Evolutionary conservation across 2,888 invertebrate genomes (phyloP).

Genomic region (Celastrina argiolus): DNA sequence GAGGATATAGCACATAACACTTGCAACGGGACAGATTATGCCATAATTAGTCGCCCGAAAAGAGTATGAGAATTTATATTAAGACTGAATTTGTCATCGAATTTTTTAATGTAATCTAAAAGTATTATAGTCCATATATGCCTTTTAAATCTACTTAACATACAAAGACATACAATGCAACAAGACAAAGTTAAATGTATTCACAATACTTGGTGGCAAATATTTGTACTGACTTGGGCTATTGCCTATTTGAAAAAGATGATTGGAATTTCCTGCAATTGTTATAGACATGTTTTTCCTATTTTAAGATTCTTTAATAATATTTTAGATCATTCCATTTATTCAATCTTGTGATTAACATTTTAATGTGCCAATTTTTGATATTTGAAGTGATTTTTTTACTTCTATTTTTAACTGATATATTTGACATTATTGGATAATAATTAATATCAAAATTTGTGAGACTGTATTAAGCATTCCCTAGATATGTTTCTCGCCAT

Average conservation of each 20-base stretch:
- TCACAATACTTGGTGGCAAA: not conserved
- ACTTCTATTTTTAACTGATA: not conserved
- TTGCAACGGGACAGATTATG: slow-evolving; percentile 88
- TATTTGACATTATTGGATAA: slow-evolving; percentile 13
- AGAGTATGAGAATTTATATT: slow-evolving; percentile 70
- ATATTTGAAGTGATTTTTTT: not conserved
- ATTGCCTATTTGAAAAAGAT: no score
- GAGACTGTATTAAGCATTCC: slow-evolving; percentile 56
- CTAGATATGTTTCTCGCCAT: slow-evolving; percentile 39
- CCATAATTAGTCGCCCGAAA: slow-evolving; percentile 90
- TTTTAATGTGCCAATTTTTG: not conserved
- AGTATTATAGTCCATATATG: not conserved
- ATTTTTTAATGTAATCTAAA: slow-evolving; percentile 12
- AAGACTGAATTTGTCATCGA: slow-evolving; percentile 49
- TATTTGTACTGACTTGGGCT: not conserved
- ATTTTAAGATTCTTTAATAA: no score
- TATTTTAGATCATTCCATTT: not conserved
- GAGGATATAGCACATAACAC: slow-evolving; percentile 81
- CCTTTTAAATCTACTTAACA: not conserved
- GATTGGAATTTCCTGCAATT: no score
- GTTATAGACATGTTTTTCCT: no score
- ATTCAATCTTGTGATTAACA: not conserved
- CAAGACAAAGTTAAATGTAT: not conserved
- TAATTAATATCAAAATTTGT: slow-evolving; percentile 27
- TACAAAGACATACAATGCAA: not conserved